Evolutionary conservation across 2,113 vertebrate genomes (phyloP).

Genomic region (Onychorhynchus coronatus): DNA sequence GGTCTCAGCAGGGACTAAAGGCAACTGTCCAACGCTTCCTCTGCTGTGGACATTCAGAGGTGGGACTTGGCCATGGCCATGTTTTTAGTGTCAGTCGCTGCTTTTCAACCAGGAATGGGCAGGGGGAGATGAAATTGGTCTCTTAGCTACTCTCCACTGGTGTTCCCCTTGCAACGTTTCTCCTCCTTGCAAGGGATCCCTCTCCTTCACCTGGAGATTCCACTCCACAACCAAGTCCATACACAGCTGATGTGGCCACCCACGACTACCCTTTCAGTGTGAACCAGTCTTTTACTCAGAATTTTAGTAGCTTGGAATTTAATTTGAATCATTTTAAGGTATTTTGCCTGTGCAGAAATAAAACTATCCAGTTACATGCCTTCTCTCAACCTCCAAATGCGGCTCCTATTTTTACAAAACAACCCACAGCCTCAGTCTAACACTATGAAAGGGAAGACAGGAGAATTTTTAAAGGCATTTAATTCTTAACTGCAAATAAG

Average conservation of each 20-base stretch:
- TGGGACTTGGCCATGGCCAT: neutral
- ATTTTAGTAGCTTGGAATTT: neutral
- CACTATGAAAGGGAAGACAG: neutral
- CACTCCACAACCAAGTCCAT: neutral
- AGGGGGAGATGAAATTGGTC: neutral
- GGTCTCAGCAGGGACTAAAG: neutral
- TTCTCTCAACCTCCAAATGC: neutral
- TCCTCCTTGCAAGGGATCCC: neutral
- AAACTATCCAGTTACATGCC: neutral
- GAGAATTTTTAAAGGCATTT: neutral
- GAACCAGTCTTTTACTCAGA: neutral
- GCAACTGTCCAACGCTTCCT: neutral
- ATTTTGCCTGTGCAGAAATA: neutral
- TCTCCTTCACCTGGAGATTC: neutral
- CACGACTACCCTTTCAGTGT: neutral
- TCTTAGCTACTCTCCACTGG: neutral
- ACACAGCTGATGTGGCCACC: neutral
- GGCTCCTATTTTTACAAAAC: neutral
- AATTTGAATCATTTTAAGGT: neutral
- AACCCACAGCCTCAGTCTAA: neutral
- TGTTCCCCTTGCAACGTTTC: neutral
- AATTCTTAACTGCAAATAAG: neutral
- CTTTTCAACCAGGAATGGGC: neutral
- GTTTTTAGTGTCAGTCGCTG: neutral
- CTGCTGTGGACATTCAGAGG: neutral